A percentile compares a stretch with the other conserved stretches of the same genome.
These are phyloP conservation scores for Limenitis camilla DNA, from an alignment of 2,888 invertebrate species.

Conservation along the genomic window DNA sequence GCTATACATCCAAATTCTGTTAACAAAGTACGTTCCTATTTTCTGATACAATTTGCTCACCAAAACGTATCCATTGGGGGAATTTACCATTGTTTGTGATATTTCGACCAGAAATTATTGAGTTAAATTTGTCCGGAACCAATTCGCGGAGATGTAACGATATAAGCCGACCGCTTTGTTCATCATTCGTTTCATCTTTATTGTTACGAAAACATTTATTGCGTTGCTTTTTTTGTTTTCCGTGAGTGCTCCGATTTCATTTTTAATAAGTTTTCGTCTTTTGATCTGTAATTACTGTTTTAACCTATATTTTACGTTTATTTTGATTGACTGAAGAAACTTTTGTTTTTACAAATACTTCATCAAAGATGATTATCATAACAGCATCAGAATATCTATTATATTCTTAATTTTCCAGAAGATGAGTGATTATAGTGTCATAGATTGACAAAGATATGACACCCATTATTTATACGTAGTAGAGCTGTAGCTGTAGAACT, in stretches of 20 bases:
- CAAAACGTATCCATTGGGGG: slow-evolving; percentile 27
- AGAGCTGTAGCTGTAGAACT: too few species aligned
- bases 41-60: slow-evolving; percentile 29
- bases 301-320: slow-evolving; percentile 1
- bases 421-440: too few species aligned
- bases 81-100: slow-evolving; percentile 39
- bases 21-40: slow-evolving; percentile 21
- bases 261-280: slow-evolving; percentile 8
- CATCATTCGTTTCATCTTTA: slow-evolving; percentile 25
- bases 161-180: slow-evolving; percentile 24
- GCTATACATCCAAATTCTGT: not conserved
- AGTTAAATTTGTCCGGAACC: slow-evolving; percentile 32
- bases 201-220: slow-evolving; percentile 33
- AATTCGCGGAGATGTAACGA: slow-evolving; percentile 29
- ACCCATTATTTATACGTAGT: too few species aligned
- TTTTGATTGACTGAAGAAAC: not conserved
- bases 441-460: too few species aligned
- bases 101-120: slow-evolving; percentile 44
- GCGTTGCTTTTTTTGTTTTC: slow-evolving; percentile 16
- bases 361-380: too few species aligned
- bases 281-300: slow-evolving; percentile 3
- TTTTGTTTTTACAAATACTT: not conserved
- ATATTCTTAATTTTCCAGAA: too few species aligned
- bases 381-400: too few species aligned
- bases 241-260: not conserved